Conservation (phyloP, 2,888 invertebrate genomes). For the Volucella inanis region DNA sequence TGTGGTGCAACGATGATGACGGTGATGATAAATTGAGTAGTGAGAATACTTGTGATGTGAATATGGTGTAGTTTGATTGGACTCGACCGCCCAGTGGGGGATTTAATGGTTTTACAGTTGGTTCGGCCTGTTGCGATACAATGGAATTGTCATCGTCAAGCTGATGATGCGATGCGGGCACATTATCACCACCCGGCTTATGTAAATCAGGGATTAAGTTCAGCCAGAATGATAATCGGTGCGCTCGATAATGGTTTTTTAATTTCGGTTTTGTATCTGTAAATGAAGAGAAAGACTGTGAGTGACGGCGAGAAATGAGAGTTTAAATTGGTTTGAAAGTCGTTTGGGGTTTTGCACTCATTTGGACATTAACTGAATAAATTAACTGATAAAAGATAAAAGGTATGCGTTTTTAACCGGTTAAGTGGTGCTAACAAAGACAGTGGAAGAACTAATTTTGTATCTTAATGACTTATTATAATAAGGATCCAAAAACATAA, state of each 20-base stretch:
- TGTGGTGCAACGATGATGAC: slow-evolving; percentile 81
- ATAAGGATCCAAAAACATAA: no score
- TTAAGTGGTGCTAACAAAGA: background rate
- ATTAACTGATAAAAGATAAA: slow-evolving; percentile 15
- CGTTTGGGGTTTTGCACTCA: slow-evolving; percentile 16
- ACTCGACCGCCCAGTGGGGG: slow-evolving; percentile 80
- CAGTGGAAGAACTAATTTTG: no score
- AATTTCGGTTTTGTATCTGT: slow-evolving; percentile 94
- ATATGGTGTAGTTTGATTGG: slow-evolving; percentile 81
- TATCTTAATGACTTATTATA: no score
- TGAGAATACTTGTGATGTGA: slow-evolving; percentile 83
- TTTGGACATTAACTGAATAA: slow-evolving; percentile 14
- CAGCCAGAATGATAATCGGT: slow-evolving; percentile 96
- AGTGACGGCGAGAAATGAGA: slow-evolving; percentile 56
- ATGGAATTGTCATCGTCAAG: slow-evolving; percentile 90
- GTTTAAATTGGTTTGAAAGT: slow-evolving; percentile 48
- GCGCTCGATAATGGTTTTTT: slow-evolving; percentile 96
- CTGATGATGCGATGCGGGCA: slow-evolving; percentile 92
- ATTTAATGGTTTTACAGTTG: slow-evolving; percentile 84
- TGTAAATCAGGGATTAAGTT: slow-evolving; percentile 96
- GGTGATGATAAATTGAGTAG: slow-evolving; percentile 82
- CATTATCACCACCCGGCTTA: slow-evolving; percentile 93
- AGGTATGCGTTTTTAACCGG: background rate
- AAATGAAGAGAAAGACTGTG: slow-evolving; percentile 55
- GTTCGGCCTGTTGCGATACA: slow-evolving; percentile 79